A percentile compares a stretch with the other conserved stretches of the same genome.
phyloP scores from a whole-genome alignment of 2,113 vertebrate genomes.

The Sylvietta virens region DNA sequence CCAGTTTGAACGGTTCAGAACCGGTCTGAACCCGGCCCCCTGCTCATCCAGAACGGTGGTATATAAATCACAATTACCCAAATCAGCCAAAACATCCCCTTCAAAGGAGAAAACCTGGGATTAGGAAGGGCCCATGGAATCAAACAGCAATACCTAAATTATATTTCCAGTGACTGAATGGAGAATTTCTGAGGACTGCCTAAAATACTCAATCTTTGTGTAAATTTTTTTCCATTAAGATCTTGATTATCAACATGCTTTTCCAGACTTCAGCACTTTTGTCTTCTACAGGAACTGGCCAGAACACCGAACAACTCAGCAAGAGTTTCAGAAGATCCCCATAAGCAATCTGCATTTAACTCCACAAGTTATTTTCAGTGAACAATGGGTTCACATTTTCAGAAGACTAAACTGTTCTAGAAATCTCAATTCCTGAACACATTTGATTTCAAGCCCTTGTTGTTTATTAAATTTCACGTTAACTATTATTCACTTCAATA shows the following conservation, averaged over 20 bases:
- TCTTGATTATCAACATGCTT: neutral
- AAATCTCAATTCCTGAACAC: neutral
- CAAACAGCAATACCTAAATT: neutral
- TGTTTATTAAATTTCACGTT: neutral
- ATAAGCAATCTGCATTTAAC: neutral
- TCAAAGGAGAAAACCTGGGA: neutral
- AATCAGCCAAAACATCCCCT: neutral
- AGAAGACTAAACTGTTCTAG: neutral
- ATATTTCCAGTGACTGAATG: neutral
- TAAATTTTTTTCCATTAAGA: neutral
- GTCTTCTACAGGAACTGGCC: neutral
- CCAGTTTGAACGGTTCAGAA: neutral
- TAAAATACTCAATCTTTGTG: neutral
- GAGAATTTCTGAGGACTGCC: neutral
- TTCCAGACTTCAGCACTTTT: neutral
- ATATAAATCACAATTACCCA: neutral
- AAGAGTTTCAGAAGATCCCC: neutral
- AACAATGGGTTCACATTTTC: neutral
- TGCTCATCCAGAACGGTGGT: neutral
- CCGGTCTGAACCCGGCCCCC: rapidly evolving
- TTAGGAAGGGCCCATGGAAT: neutral
- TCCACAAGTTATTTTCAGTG: neutral
- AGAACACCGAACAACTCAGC: neutral
- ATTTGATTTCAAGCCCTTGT: neutral
- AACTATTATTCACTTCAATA: neutral